A percentile compares a stretch with the other conserved stretches of the same genome.
Evolutionary conservation across 2,113 vertebrate genomes (phyloP).

Genomic region (Sorex fumeus): DNA sequence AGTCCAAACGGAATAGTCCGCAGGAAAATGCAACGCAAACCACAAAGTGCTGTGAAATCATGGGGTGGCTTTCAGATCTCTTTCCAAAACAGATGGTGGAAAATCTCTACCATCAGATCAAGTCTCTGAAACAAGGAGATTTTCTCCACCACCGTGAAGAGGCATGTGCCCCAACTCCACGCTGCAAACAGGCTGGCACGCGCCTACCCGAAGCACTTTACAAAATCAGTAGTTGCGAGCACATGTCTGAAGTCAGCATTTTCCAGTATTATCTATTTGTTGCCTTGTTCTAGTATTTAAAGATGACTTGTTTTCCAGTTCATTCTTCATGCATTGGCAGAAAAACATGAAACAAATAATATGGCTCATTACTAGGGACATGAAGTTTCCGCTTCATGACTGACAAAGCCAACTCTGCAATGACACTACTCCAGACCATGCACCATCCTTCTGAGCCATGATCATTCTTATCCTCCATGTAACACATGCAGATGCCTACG

Average conservation of each 20-base stretch:
- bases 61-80: conserved; percentile 42
- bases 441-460: neutral
- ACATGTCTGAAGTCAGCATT: neutral
- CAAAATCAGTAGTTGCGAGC: neutral
- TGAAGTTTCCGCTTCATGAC: neutral
- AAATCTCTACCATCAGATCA: conserved; percentile 3
- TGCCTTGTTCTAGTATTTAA: conserved; percentile 8
- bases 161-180: too few relatives aligned
- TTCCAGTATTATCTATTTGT: neutral
- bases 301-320: conserved; percentile 14
- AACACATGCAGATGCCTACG: too few relatives aligned
- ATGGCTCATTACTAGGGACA: neutral
- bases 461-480: neutral
- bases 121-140: neutral
- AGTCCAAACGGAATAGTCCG: neutral
- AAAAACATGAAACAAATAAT: conserved; percentile 29
- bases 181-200: neutral
- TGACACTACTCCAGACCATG: neutral
- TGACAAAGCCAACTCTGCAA: neutral
- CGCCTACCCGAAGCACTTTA: neutral
- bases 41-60: conserved; percentile 33
- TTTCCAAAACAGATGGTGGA: conserved; percentile 50
- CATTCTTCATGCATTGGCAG: conserved; percentile 43
- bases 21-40: conserved; percentile 56
- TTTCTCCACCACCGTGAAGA: neutral